Conservation (phyloP, 2,113 vertebrate species). For the Aegithalos caudatus region DNA sequence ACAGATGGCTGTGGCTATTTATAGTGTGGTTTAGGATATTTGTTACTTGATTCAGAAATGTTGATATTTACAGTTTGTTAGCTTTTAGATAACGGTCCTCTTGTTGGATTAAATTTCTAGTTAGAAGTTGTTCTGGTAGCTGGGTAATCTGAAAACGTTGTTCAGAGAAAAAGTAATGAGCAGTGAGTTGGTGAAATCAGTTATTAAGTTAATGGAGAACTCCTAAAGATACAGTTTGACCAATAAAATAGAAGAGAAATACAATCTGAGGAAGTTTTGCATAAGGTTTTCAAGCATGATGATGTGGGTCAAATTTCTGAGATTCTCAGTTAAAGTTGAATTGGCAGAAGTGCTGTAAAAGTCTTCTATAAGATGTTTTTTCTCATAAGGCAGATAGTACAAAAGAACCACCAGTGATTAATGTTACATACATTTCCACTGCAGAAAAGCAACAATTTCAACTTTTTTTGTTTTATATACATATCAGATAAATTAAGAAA, state of each 20-base stretch:
- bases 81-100: background rate
- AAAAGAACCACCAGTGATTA: background rate
- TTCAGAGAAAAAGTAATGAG: background rate
- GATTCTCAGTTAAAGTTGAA: background rate
- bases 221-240: background rate
- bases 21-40: slow-evolving; percentile 40
- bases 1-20: slow-evolving; percentile 55
- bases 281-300: background rate
- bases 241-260: background rate
- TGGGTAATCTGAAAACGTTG: background rate
- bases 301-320: background rate
- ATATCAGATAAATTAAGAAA: background rate
- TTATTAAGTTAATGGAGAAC: background rate
- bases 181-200: background rate
- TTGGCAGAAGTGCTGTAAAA: background rate
- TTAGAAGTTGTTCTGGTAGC: background rate
- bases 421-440: background rate
- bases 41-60: slow-evolving; percentile 35
- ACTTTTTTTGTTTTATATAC: background rate
- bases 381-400: background rate
- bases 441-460: background rate
- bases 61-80: slow-evolving; percentile 55
- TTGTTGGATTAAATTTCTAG: background rate
- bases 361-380: background rate
- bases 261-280: background rate